Evolutionary conservation across 2,888 invertebrate genomes (phyloP), one percentile per base, ranked within the genome.

Genomic region (Patella caerulea): DNA sequence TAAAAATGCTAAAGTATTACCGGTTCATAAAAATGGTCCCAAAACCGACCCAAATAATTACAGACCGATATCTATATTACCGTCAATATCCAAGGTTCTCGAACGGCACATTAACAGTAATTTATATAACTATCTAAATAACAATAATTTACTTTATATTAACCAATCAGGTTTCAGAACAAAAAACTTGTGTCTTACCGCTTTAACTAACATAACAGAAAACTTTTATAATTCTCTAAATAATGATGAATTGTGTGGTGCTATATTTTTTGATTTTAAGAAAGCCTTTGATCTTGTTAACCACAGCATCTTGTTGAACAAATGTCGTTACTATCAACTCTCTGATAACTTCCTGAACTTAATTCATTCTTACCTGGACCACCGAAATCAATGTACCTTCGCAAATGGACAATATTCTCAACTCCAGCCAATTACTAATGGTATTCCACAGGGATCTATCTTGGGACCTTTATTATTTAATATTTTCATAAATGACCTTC

Each of bases 131-230:
- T 65, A 65, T 65, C 14, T 65, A 65, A 65, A n/a, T 65, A 15
- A 65, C 19, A 65, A 65, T 65, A 19, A 65, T 65, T 65, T 65
- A 65, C 59, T 65, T 17, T 65, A 65, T 65, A 19, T 19, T 65
- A n/a, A 65, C 19, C 59, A 65, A 19, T 65, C 59, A 9, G 59
- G 59, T 14, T 65, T 19, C 19, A 65, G 59, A 65, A 19, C 59
- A 15, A 19, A 65, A 1, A 14, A 65, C 19, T 65, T 19, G 15
- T 65, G 59, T 19, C 19, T 65, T 15, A 11, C 2, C 9, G 59
- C 59, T 19, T 17, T 65, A 65, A 65, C 59, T 9, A 65, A 65
- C 19, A 65, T 65, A 65, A 19, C 3, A 9, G 15, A 65, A 65
- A 5, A 65, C 59, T 19, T 65, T 65, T 15, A 65, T 65, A 65